Percentiles rank a stretch among this genome's conserved stretches.
Conservation (phyloP, 1,140 invertebrate species). For the Gonioctena quinquepunctata region DNA sequence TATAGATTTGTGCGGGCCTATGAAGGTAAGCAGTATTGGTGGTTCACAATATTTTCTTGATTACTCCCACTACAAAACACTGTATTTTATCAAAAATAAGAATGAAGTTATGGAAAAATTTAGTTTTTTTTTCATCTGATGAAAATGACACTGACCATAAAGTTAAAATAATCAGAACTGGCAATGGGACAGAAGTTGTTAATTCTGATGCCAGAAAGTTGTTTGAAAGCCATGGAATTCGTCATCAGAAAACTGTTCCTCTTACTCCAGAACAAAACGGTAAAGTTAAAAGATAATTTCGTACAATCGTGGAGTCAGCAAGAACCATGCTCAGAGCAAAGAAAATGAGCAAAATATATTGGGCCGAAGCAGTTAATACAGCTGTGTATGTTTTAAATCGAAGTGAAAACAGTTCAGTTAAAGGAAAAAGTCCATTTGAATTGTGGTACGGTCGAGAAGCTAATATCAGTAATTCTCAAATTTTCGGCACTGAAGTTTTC, state of each 20-base stretch:
- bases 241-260: constrained; percentile 48
- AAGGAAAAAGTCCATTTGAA: constrained; percentile 50
- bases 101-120: constrained; percentile 30
- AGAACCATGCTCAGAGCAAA: constrained; percentile 44
- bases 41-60: constrained; percentile 51
- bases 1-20: constrained; percentile 48
- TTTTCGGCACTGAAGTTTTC: constrained; percentile 52
- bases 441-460: constrained; percentile 42
- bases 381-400: constrained; percentile 53
- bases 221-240: constrained; percentile 42
- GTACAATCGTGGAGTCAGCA: constrained; percentile 56
- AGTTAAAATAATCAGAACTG: constrained; percentile 51
- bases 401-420: constrained; percentile 45
- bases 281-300: constrained; percentile 52
- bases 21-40: constrained; percentile 41
- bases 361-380: constrained; percentile 54
- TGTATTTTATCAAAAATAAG: constrained; percentile 43
- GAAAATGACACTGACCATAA: constrained; percentile 47
- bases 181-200: constrained; percentile 56
- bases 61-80: constrained; percentile 34
- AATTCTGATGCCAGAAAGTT: constrained; percentile 46
- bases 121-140: constrained; percentile 46
- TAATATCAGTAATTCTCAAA: no score
- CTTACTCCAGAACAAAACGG: constrained; percentile 60
- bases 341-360: no score